Evolutionary conservation across 2,888 invertebrate species (phyloP).

Genomic region (Thalpophila matura): DNA sequence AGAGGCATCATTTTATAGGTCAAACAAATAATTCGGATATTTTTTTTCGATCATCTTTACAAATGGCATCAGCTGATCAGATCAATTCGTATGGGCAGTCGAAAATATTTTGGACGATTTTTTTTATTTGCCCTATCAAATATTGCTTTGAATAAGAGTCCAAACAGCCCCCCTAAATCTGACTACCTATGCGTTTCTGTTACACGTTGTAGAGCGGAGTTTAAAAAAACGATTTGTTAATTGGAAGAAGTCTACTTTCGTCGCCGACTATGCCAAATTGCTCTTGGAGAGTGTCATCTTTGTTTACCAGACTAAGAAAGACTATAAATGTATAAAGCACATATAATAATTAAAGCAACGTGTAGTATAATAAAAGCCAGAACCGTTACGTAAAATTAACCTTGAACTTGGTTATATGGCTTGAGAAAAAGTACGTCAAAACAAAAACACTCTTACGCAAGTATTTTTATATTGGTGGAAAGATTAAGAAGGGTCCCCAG

Average conservation of each 20-base stretch:
- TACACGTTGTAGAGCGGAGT: no score
- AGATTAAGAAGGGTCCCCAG: slow-evolving; percentile 10
- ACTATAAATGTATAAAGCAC: not conserved
- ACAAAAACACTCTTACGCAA: slow-evolving; percentile 33
- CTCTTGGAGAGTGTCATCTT: not conserved
- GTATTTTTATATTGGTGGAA: slow-evolving; percentile 2
- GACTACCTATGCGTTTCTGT: no score
- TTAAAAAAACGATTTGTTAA: slow-evolving; percentile 1
- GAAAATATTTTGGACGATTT: no score
- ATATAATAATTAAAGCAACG: not conserved
- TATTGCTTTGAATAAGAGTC: no score
- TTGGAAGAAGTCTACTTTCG: not conserved
- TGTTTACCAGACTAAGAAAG: not conserved
- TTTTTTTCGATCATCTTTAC: no score
- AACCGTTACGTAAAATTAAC: not conserved
- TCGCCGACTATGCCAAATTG: slow-evolving; percentile 4
- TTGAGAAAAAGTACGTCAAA: slow-evolving; percentile 11
- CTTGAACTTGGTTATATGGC: slow-evolving; percentile 1
- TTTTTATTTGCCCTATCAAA: no score
- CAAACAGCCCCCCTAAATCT: no score
- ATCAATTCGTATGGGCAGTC: no score
- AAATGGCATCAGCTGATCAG: no score
- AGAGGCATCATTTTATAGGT: no score
- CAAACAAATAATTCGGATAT: no score
- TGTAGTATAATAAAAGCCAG: not conserved